A percentile compares a stretch with the other conserved stretches of the same genome.
Conservation (phyloP, 1,140 invertebrate species). For the Macrobrachium nipponense region DNA sequence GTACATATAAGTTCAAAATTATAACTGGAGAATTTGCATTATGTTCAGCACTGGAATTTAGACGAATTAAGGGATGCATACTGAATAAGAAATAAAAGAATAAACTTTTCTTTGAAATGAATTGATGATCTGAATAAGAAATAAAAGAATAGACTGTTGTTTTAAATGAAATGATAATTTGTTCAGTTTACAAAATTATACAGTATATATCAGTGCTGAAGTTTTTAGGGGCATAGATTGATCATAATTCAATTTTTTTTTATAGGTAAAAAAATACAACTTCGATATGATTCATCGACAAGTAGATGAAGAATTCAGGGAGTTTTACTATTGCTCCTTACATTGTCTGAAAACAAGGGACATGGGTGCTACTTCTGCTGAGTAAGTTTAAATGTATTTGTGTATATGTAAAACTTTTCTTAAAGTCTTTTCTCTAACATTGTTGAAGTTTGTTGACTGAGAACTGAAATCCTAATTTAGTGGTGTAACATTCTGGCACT, state of each 20-base stretch:
- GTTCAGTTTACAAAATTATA: not conserved
- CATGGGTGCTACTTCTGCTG: not conserved
- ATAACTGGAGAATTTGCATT: no score
- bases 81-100: no score
- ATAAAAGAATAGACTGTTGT: not conserved
- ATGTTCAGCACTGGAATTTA: not conserved
- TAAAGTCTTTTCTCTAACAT: no score
- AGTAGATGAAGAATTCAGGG: constrained; percentile 71
- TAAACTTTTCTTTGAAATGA: no score
- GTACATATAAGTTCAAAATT: no score
- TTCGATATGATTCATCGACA: constrained; percentile 94
- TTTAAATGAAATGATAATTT: not conserved
- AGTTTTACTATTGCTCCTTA: constrained; percentile 82
- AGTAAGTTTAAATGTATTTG: not conserved
- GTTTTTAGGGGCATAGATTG: not conserved
- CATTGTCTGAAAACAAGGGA: constrained; percentile 80
- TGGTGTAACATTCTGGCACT: no score
- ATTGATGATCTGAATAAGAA: no score
- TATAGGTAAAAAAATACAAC: constrained; percentile 89
- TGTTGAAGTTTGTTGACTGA: no score
- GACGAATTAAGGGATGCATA: no score
- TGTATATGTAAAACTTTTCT: not conserved
- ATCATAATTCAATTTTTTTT: constrained; percentile 42
- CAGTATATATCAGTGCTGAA: not conserved
- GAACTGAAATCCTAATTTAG: no score